Evolutionary conservation across 1,140 invertebrate genomes (phyloP).

Genomic region (Drosophila watanabei): DNA sequence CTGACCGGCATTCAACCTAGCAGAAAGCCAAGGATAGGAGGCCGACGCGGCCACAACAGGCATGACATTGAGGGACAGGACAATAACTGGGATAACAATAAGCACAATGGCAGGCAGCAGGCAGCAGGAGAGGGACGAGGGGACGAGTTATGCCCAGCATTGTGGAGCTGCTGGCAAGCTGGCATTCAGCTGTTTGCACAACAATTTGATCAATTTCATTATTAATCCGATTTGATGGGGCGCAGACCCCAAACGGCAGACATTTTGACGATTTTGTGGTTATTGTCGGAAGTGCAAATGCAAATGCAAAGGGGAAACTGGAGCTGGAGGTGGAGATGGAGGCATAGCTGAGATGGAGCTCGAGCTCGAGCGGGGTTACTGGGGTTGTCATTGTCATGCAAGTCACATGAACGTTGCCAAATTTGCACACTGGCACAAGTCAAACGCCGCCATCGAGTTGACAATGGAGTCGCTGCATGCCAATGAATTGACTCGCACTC

Average conservation of each 20-base stretch:
- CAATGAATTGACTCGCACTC: conserved; percentile 63
- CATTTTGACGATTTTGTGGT: conserved; percentile 54
- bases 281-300: conserved; percentile 56
- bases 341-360: neutral
- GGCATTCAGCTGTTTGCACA: conserved; percentile 57
- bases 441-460: conserved; percentile 51
- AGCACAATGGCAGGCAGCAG: conserved; percentile 35
- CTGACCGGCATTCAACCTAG: conserved; percentile 8
- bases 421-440: conserved; percentile 63
- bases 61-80: conserved; percentile 36
- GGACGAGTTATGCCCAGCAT: conserved; percentile 30
- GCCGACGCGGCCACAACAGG: conserved; percentile 20
- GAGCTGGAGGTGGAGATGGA: neutral
- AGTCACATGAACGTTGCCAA: conserved; percentile 64
- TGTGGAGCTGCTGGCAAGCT: conserved; percentile 14
- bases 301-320: conserved; percentile 25
- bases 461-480: conserved; percentile 66
- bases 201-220: conserved; percentile 61
- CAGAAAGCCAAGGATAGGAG: conserved; percentile 4
- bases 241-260: conserved; percentile 20
- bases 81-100: conserved; percentile 44
- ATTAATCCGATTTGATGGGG: conserved; percentile 59
- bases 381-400: conserved; percentile 48
- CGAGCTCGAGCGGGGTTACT: neutral
- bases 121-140: neutral